phyloP scores from a whole-genome alignment of 2,113 vertebrate species.

The Channa argus region DNA sequence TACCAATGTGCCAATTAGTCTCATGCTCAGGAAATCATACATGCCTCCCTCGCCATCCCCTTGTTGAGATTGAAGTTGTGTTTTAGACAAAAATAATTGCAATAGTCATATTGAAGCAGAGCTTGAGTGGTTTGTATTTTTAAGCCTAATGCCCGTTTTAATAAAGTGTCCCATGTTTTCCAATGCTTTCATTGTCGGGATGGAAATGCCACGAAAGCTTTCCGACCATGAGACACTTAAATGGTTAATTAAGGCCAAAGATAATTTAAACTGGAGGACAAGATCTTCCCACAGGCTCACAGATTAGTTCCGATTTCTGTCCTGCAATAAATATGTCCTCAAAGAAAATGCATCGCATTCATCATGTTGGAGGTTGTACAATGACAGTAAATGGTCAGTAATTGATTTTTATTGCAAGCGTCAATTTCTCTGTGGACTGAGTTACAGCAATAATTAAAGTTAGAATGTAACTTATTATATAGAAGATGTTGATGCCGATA shows the following conservation, averaged over 20 bases:
- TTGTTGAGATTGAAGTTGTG: slow-evolving; percentile 19
- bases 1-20: slow-evolving; percentile 56
- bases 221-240: neutral
- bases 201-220: neutral
- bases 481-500: too few species aligned
- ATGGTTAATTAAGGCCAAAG: slow-evolving; percentile 13
- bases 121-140: slow-evolving; percentile 2
- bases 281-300: neutral
- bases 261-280: slow-evolving; percentile 22
- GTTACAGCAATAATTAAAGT: neutral
- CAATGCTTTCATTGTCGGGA: neutral
- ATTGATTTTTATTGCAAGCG: slow-evolving; percentile 21
- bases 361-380: slow-evolving; percentile 15
- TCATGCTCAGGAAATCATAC: slow-evolving; percentile 13
- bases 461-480: too few species aligned
- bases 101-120: neutral
- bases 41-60: slow-evolving; percentile 25
- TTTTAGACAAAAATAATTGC: slow-evolving; percentile 32
- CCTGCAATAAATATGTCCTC: slow-evolving; percentile 21
- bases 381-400: slow-evolving; percentile 25
- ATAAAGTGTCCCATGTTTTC: neutral
- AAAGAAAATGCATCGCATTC: slow-evolving; percentile 20
- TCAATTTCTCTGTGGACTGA: neutral
- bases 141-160: neutral
- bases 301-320: slow-evolving; percentile 25